These are phyloP conservation scores for Dryobota labecula DNA, from an alignment of 2,888 invertebrate genomes.

Conservation along the genomic window DNA sequence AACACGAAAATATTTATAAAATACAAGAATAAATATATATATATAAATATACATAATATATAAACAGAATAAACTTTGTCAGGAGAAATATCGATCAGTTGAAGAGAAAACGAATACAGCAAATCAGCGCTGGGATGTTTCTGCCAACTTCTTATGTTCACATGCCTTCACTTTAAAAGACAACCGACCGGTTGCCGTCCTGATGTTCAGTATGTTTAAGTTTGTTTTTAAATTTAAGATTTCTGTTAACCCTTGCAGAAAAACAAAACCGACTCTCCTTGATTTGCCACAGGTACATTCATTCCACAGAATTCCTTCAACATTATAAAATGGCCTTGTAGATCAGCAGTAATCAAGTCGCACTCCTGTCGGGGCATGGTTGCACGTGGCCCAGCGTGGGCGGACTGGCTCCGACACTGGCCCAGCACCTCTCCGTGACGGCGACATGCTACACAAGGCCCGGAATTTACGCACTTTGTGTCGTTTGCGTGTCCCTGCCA, in stretches of 20 bases:
- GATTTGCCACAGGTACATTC: background rate
- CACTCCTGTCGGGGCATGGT: slow-evolving; percentile 69
- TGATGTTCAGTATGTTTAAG: too few relatives aligned
- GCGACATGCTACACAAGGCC: slow-evolving; percentile 52
- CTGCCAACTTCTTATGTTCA: too few relatives aligned
- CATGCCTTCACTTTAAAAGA: too few relatives aligned
- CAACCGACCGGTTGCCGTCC: too few relatives aligned
- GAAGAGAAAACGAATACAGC: too few relatives aligned
- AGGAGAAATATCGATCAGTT: too few relatives aligned
- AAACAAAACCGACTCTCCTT: background rate
- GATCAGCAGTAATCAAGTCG: slow-evolving; percentile 60
- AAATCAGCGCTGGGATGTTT: too few relatives aligned
- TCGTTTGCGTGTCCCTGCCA: slow-evolving; percentile 63
- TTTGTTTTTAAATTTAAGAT: too few relatives aligned
- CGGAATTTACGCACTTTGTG: slow-evolving; percentile 61
- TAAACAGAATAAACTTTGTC: too few relatives aligned
- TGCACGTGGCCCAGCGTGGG: slow-evolving; percentile 83
- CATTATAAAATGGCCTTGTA: slow-evolving; percentile 47
- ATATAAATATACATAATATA: too few relatives aligned
- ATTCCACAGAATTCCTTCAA: slow-evolving; percentile 10
- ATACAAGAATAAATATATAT: too few relatives aligned
- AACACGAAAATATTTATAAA: too few relatives aligned
- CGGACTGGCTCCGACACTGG: slow-evolving; percentile 76
- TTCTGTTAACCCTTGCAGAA: background rate
- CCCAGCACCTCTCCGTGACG: slow-evolving; percentile 51